A percentile compares a stretch with the other conserved stretches of the same genome.
Conservation (phyloP, 23 tunicate genomes). For the Clavelina lepadiformis region DNA sequence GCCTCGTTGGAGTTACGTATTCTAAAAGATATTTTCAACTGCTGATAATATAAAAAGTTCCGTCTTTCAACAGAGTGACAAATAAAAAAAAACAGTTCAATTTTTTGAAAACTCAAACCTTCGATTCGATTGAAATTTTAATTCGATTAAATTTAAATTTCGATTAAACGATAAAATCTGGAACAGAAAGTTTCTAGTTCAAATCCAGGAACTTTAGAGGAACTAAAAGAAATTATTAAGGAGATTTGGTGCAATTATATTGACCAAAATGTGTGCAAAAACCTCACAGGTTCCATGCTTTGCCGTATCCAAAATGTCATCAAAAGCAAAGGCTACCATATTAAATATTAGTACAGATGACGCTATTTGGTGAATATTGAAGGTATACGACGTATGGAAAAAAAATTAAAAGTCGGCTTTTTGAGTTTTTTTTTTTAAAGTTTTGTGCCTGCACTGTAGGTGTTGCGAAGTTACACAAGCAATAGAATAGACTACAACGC, state of each 20-base stretch:
- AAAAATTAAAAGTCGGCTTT: slow-evolving; percentile 20
- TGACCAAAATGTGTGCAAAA: slow-evolving; percentile 29
- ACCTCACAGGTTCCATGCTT: slow-evolving; percentile 25
- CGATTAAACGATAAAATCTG: too few species aligned
- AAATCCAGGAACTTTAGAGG: slow-evolving; percentile 32
- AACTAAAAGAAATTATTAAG: slow-evolving; percentile 24
- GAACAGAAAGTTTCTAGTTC: slow-evolving; percentile 23
- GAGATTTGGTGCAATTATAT: slow-evolving; percentile 26
- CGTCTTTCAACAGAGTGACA: too few species aligned
- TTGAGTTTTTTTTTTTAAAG: slow-evolving; percentile 11
- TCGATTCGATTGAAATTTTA: too few species aligned
- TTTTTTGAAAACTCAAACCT: too few species aligned
- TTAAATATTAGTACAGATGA: slow-evolving; percentile 17
- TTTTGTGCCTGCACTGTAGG: slow-evolving; percentile 25
- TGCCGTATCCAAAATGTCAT: slow-evolving; percentile 39
- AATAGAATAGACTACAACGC: too few species aligned
- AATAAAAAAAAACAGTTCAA: too few species aligned
- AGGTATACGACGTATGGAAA: slow-evolving; percentile 13
- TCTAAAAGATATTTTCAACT: too few species aligned
- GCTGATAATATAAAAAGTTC: too few species aligned
- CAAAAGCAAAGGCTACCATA: slow-evolving; percentile 33
- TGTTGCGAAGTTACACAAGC: too few species aligned
- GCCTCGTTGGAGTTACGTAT: too few species aligned
- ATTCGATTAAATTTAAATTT: too few species aligned
- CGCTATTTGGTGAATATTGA: slow-evolving; percentile 14